Base-by-base conservation (phyloP, 2,797 vertebrate species). In the Sorex maritimensis region DNA sequence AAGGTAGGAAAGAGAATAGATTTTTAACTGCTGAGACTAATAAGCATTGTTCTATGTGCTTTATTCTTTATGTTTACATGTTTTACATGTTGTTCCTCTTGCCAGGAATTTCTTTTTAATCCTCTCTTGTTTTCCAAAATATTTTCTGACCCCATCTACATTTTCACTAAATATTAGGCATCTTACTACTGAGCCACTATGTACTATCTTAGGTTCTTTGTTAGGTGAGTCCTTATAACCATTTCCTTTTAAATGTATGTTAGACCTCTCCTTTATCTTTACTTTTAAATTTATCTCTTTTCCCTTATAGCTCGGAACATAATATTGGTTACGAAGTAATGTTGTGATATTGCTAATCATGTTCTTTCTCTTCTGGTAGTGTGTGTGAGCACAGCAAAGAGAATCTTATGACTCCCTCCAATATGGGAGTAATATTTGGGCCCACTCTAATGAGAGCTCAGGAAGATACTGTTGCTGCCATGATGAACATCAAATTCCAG, bases 401-500 rank as follows among this genome's bases (percentile, higher is more conserved):
- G 90, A 99, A 99, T 90, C 98, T 98, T 85, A 99, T 99, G 99
- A 99, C 98, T 0, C 98, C 99, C 0, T 99, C 99, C 9, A 99
- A 99, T 98, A 99, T 99, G 99, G 99, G 99, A 0, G 99, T 99
- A 74, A 99, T 99, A 92, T 99, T 99, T 71, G 99, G 99, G 28
- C 99, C 99, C 6, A 99, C 99, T 0, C 98, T 99, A 79, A 99
- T 99, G 99, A 98, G 99, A 82, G 99, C 99, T 0, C 98, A 99
- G 97, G 99, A 99, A 97, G 99, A 99, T 96, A 99, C 99, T 0
- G 99, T 99, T 94, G 99, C 99, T 0, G 99, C 99, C 26, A 99
- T 99, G 99, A 98, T 99, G 98, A 99, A 99, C 93, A 99, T 99
- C 97, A 99, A 99, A 98, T 99, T 99, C 97, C 99, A 99, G 96